phyloP scores from a whole-genome alignment of 2,797 vertebrate species.

The Naso thynnoides region DNA sequence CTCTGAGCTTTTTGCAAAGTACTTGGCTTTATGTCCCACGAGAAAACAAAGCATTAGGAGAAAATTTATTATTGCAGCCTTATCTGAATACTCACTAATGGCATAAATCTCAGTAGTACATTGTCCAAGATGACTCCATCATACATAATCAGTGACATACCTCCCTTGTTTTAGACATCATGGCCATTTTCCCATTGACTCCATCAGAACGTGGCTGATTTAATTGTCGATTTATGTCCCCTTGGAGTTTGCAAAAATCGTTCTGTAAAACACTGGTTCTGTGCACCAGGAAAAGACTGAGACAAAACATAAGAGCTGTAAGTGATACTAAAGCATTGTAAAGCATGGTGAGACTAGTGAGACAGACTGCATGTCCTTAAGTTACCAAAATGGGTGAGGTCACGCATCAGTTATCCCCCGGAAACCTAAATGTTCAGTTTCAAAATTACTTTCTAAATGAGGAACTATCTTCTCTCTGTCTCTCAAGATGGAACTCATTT shows the following conservation, averaged over 20 bases:
- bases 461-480: conserved; percentile 61
- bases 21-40: conserved; percentile 68
- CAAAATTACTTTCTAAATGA: conserved; percentile 75
- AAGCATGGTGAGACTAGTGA: conserved; percentile 54
- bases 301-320: conserved; percentile 69
- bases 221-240: conserved; percentile 75
- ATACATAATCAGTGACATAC: conserved; percentile 80
- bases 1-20: conserved; percentile 68
- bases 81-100: conserved; percentile 71
- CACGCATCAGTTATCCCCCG: conserved; percentile 65
- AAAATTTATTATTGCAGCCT: conserved; percentile 68
- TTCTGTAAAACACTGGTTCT: conserved; percentile 75
- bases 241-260: conserved; percentile 73
- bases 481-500: conserved; percentile 76
- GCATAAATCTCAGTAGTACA: conserved; percentile 74
- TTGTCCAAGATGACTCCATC: conserved; percentile 80
- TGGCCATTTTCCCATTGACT: conserved; percentile 72
- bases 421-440: conserved; percentile 67
- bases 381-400: conserved; percentile 68
- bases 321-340: conserved; percentile 67
- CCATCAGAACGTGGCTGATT: conserved; percentile 75
- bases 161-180: conserved; percentile 75
- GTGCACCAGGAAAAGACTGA: conserved; percentile 74
- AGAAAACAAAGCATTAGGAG: conserved; percentile 76
- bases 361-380: conserved; percentile 55